A percentile compares a stretch with the other conserved stretches of the same genome.
These are phyloP conservation scores for Galagoides demidoff DNA, from an alignment of 2,797 vertebrate genomes.

Conservation along the genomic window DNA sequence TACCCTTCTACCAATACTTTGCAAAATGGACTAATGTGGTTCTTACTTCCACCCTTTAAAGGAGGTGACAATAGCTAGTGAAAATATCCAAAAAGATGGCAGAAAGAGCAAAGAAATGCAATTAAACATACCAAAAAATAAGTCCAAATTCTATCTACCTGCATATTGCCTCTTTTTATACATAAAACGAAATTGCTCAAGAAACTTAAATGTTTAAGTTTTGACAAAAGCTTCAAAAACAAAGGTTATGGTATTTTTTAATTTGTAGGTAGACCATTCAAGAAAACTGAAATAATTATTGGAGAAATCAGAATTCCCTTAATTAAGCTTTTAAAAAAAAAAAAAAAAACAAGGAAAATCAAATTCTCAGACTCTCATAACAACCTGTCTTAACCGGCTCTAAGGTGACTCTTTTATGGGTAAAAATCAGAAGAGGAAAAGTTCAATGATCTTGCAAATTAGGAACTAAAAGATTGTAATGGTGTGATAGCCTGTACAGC, in stretches of 20 bases:
- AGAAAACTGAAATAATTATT: not conserved
- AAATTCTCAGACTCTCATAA: slow-evolving; percentile 29
- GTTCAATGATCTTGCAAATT: slow-evolving; percentile 75
- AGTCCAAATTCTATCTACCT: not conserved
- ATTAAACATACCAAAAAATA: not conserved
- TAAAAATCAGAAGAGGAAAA: slow-evolving; percentile 45
- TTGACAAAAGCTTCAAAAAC: slow-evolving; percentile 43
- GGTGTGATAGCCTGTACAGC: not conserved
- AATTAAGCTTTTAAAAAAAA: slow-evolving; percentile 46
- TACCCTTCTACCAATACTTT: not conserved
- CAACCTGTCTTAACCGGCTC: slow-evolving; percentile 18
- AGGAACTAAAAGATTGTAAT: not conserved
- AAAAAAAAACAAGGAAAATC: not conserved
- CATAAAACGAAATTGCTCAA: not conserved
- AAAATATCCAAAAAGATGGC: slow-evolving; percentile 33
- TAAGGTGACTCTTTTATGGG: not conserved
- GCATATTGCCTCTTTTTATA: not conserved
- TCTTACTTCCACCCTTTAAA: slow-evolving; percentile 31
- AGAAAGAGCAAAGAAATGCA: slow-evolving; percentile 57
- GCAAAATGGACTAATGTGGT: not conserved
- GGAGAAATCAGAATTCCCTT: slow-evolving; percentile 50
- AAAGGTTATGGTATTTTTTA: slow-evolving; percentile 10
- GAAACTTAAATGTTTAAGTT: slow-evolving; percentile 45
- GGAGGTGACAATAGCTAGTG: not conserved
- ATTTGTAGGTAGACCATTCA: not conserved